phyloP scores from a whole-genome alignment of 2,113 vertebrate genomes.

The Sinocyclocheilus rhinocerous region DNA sequence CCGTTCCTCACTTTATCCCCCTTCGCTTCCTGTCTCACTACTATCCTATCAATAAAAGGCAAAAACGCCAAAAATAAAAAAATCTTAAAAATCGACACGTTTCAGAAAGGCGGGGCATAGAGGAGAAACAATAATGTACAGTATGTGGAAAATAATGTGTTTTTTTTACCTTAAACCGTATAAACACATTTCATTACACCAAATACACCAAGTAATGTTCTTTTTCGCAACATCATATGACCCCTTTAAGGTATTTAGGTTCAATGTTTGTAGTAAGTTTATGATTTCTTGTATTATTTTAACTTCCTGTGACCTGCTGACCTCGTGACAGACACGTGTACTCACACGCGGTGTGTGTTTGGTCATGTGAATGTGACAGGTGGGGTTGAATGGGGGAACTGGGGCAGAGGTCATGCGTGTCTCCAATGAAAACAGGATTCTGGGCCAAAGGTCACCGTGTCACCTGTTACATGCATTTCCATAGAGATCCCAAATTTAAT shows the following conservation, averaged over 20 bases:
- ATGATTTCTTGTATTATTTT: neutral
- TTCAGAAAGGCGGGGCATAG: too few relatives aligned
- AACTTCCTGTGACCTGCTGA: neutral
- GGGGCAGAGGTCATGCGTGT: neutral
- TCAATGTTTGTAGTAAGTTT: neutral
- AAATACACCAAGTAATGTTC: too few relatives aligned
- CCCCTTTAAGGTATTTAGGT: neutral
- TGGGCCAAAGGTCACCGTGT: neutral
- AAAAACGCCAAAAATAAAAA: too few relatives aligned
- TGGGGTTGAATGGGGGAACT: neutral
- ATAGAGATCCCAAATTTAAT: neutral
- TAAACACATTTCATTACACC: too few relatives aligned
- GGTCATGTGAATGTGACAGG: slow-evolving; percentile 4
- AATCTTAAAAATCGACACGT: too few relatives aligned
- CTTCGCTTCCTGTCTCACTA: too few relatives aligned
- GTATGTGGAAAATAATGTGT: too few relatives aligned
- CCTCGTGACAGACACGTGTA: neutral
- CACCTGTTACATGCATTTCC: neutral
- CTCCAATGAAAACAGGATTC: neutral
- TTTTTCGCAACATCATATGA: too few relatives aligned
- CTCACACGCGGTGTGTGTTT: slow-evolving; percentile 2
- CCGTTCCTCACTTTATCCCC: too few relatives aligned
- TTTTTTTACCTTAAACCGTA: too few relatives aligned
- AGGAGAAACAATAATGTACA: too few relatives aligned
- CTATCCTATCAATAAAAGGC: too few relatives aligned